Evolutionary conservation across 2,113 vertebrate genomes (phyloP).

Genomic region (Ranitomeya imitator): DNA sequence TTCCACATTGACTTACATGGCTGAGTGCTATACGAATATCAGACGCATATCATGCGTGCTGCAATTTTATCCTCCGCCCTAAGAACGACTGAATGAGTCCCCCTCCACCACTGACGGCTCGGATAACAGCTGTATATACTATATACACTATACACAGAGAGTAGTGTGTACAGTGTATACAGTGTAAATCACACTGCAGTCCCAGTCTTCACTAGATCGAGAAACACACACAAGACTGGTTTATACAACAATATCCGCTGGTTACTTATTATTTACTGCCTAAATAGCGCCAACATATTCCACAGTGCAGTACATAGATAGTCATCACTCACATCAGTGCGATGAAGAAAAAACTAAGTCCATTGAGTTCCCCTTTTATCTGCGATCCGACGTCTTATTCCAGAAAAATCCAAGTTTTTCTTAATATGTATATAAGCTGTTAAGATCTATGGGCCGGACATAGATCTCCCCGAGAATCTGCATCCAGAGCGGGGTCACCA

Average conservation of each 20-base stretch:
- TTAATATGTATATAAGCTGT: no score
- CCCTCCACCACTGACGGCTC: background rate
- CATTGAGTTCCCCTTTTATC: no score
- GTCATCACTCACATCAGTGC: background rate
- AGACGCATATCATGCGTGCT: no score
- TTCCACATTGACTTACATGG: no score
- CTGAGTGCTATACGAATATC: no score
- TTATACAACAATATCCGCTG: background rate
- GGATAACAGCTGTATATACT: background rate
- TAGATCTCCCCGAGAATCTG: no score
- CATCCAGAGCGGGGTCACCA: no score
- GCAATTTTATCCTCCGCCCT: no score
- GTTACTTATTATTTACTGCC: background rate
- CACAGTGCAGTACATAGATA: background rate
- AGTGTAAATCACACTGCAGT: background rate
- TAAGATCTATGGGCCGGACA: no score
- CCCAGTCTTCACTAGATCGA: background rate
- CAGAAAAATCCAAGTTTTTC: no score
- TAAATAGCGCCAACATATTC: background rate
- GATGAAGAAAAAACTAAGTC: no score
- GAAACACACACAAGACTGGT: background rate
- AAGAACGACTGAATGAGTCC: background rate
- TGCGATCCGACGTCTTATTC: no score
- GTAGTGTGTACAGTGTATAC: background rate
- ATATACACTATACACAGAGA: background rate